Evolutionary conservation across 2,888 invertebrate species (phyloP), one percentile per base, ranked within the genome.

Genomic region (Lamellibrachia columna): DNA sequence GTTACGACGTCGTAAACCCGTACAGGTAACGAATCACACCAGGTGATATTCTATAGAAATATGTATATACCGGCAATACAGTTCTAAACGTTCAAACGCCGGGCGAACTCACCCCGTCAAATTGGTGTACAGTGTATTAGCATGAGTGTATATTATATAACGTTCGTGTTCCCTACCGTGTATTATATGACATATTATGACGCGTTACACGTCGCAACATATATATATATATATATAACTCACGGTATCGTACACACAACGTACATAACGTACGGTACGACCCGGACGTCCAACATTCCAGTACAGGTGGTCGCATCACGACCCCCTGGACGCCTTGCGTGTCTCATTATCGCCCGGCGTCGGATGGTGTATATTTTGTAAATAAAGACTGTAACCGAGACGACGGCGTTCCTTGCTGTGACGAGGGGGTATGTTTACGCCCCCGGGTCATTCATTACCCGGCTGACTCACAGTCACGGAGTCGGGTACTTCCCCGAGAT

Each of bases 281-380:
- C 75, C 75, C 75, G 75, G 75, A 75, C 75, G 75, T 75, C 75
- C 75, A 75, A 75, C 75, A 75, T 75, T 75, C 75, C 75, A 75
- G 15, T 75, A 75, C 22, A 75, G 75, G 15, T 6, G 75, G 40
- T 40, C 75, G 75, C 22, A n/a, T 75, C 75, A n/a, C 75, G 75
- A n/a, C 6, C 75, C n/a, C 15, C 6, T 15, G 75, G 15, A 75
- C 75, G 22, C 75, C 22, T 58, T 58, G 58, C 58, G 58, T 58
- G 22, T 75, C 75, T 75, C 75, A 75, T 75, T 75, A 75, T 75
- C 75, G 75, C 75, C 15, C 75, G 75, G 75, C 75, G 75, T 75
- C 75, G n/a, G 75, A 75, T 75, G 22, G 75, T 75, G 75, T 75
- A 75, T 75, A 75, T 75, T 75, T 75, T 75, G 75, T 75, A 75